phyloP scores from a whole-genome alignment of 35 echinoderm and acorn worm genomes.

The Lytechinus pictus region DNA sequence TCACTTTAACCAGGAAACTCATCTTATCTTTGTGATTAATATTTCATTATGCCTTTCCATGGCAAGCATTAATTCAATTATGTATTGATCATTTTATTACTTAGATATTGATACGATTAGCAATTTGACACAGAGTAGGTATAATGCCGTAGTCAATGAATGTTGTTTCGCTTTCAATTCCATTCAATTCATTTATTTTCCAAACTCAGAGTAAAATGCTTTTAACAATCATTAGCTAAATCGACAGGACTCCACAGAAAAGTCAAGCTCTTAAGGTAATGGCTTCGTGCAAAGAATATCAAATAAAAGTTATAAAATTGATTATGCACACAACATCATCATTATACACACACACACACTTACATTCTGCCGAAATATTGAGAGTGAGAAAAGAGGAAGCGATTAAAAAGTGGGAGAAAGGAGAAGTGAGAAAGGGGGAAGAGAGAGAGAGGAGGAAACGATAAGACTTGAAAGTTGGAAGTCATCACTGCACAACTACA shows the following conservation, averaged over 20 bases:
- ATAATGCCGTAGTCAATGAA: too few species aligned
- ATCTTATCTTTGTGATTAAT: too few species aligned
- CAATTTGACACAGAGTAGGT: too few species aligned
- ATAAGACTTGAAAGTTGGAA: neutral
- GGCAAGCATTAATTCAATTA: too few species aligned
- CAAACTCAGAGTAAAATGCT: too few species aligned
- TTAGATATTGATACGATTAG: too few species aligned
- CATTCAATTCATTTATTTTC: too few species aligned
- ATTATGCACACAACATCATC: neutral
- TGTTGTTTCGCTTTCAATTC: too few species aligned
- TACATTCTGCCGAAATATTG: neutral
- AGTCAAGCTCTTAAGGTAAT: neutral
- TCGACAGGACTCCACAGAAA: neutral
- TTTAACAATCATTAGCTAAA: too few species aligned
- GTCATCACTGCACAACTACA: neutral
- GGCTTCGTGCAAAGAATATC: neutral
- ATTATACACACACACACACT: neutral
- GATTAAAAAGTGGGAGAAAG: neutral
- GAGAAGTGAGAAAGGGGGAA: neutral
- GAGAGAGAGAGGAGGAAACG: neutral
- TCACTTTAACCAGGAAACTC: too few species aligned
- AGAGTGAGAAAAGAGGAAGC: neutral
- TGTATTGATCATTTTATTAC: too few species aligned
- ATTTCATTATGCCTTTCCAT: too few species aligned
- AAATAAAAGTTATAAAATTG: neutral